Base-by-base conservation (phyloP, 1,140 invertebrate species). In the Manduca sexta region DNA sequence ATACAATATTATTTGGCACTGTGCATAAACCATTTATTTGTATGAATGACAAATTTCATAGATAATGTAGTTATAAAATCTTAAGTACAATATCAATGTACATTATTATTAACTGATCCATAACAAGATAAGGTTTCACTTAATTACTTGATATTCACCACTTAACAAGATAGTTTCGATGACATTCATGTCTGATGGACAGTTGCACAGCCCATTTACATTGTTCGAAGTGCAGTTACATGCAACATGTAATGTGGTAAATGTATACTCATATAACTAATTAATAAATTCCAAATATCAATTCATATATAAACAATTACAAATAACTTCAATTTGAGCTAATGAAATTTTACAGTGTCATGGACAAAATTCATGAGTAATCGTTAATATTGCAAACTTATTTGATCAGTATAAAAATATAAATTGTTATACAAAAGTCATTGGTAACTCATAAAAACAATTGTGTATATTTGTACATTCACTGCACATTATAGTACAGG, bases 371-470 rank as follows among this genome's bases (percentile, higher is more conserved):
- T 17, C n/a, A 11, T 17, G 16, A 18, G 16, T 10, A 14, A 40
- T 18, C 11, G n/a, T 16, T 26, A 26, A 5, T 26, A 26, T 8
- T 26, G 18, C 1, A 40, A 40, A 40, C 11, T 18, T 10, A 17
- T 18, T 10, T 41, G 2, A 29, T 45, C 18, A 17, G 21, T 52
- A 47, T 52, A 52, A 52, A 52, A 52, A 52, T 47, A 40, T 40
- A 40, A 40, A 40, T 48, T 55, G 49, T 44, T 42, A 58, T 42
- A 35, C 33, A 35, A 35, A 12, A 53, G 49, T 44, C 42, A 58
- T 42, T 63, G 60, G 60, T 63, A 63, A 63, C 60, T 63, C 56
- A 56, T 51, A 38, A 15, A 15, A 38, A 8, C 4, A 40, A 40
- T 8, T 3, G 38, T 18, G n/a, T 40, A 18, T 18, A 18, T 40